Conservation (phyloP, 2,797 vertebrate genomes). For the Pachyuromys duprasi region DNA sequence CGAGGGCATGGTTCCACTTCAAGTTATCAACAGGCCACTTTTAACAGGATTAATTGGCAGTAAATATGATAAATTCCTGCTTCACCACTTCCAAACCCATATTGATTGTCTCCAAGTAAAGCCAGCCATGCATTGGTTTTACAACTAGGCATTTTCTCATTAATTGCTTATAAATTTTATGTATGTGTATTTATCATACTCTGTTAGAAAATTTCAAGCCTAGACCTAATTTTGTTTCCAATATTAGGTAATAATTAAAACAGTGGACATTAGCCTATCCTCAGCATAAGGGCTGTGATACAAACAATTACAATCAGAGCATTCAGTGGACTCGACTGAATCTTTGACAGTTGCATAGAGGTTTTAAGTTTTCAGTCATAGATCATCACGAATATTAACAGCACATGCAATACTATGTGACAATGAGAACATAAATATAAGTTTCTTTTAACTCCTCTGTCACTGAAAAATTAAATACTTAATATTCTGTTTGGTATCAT, state of each 20-base stretch:
- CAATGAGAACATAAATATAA: background rate
- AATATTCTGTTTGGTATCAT: background rate
- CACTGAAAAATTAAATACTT: background rate
- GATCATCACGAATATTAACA: background rate
- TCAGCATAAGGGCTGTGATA: background rate
- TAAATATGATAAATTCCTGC: background rate
- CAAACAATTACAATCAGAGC: background rate
- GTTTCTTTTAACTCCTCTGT: background rate
- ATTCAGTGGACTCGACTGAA: background rate
- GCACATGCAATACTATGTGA: background rate
- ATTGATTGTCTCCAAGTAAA: background rate
- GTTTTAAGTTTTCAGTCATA: background rate
- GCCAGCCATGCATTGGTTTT: background rate
- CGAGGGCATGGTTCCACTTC: conserved; percentile 11
- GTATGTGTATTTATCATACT: background rate
- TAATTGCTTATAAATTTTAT: background rate
- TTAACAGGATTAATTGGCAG: conserved; percentile 40
- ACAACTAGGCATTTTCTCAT: background rate
- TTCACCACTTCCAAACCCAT: background rate
- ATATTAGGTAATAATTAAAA: background rate
- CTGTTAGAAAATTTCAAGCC: background rate
- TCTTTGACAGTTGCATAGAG: background rate
- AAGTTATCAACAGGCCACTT: conserved; percentile 36
- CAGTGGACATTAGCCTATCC: background rate
- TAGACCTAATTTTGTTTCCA: background rate